Evolutionary conservation across 2,113 vertebrate genomes (phyloP).

Genomic region (Oplegnathus fasciatus): DNA sequence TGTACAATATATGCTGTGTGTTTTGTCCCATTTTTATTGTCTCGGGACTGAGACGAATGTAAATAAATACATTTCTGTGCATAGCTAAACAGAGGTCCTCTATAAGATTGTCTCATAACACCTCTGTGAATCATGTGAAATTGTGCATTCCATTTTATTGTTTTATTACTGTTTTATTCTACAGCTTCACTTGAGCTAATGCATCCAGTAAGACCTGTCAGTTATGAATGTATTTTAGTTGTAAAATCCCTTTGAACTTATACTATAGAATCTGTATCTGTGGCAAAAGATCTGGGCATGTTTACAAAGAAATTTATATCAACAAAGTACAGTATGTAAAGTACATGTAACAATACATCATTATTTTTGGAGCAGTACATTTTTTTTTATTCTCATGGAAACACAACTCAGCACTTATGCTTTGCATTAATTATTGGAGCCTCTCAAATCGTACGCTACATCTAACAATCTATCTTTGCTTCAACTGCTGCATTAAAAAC

Average conservation of each 20-base stretch:
- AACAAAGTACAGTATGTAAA: not conserved
- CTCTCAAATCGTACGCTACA: not conserved
- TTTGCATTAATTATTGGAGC: not conserved
- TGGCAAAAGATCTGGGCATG: constrained; percentile 11
- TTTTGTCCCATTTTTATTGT: not conserved
- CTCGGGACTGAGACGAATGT: not conserved
- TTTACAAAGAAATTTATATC: not conserved
- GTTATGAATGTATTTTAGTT: constrained; percentile 1
- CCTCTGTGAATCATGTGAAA: not conserved
- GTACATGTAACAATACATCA: not conserved
- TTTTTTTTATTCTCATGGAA: not conserved
- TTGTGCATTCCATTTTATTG: not conserved
- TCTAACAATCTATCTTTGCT: not conserved
- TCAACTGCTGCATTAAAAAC: not conserved
- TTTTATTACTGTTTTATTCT: constrained; percentile 41
- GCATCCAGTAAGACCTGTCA: constrained; percentile 39
- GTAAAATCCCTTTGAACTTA: constrained; percentile 18
- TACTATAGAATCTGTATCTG: constrained; percentile 1
- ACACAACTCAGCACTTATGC: not conserved
- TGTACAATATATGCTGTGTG: not conserved
- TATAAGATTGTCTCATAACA: not conserved
- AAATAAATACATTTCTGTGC: not conserved
- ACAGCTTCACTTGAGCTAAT: constrained; percentile 17
- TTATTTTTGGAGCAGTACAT: not conserved
- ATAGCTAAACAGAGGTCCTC: constrained; percentile 11